phyloP scores from a whole-genome alignment of 2,888 invertebrate genomes.

The Brachyopa scutellaris region DNA sequence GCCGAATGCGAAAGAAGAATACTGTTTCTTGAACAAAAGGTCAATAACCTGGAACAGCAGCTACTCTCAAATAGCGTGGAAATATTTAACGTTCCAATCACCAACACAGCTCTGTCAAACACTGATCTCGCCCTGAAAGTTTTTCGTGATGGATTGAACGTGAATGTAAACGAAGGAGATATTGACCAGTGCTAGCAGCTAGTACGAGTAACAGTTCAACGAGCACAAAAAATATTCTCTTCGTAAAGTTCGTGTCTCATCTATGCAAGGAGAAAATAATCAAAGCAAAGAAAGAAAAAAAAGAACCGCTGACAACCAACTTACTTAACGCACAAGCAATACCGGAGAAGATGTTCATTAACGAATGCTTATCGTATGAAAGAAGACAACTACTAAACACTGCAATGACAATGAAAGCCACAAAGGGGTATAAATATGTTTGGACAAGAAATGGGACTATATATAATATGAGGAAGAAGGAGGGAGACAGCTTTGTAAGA shows the following conservation, averaged over 20 bases:
- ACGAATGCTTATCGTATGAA: constrained; percentile 1
- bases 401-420: not conserved
- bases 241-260: not conserved
- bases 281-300: not conserved
- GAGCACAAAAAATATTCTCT: not conserved
- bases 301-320: constrained; percentile 5
- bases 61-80: not conserved
- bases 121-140: not conserved
- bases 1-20: not conserved
- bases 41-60: constrained; percentile 1
- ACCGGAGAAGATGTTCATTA: constrained; percentile 9
- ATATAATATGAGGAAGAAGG: constrained; percentile 12
- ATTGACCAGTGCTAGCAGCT: not conserved
- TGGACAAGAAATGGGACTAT: constrained; percentile 5
- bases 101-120: not conserved
- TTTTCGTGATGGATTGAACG: too few species aligned
- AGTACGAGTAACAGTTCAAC: not conserved
- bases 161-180: not conserved
- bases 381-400: not conserved
- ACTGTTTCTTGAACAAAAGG: constrained; percentile 3
- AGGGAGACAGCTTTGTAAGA: not conserved
- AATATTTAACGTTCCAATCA: not conserved
- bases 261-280: constrained; percentile 4
- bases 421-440: too few species aligned
- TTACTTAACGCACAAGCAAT: constrained; percentile 6